These are phyloP conservation scores for Lates japonicus DNA, from an alignment of 2,797 vertebrate species.

Conservation along the genomic window DNA sequence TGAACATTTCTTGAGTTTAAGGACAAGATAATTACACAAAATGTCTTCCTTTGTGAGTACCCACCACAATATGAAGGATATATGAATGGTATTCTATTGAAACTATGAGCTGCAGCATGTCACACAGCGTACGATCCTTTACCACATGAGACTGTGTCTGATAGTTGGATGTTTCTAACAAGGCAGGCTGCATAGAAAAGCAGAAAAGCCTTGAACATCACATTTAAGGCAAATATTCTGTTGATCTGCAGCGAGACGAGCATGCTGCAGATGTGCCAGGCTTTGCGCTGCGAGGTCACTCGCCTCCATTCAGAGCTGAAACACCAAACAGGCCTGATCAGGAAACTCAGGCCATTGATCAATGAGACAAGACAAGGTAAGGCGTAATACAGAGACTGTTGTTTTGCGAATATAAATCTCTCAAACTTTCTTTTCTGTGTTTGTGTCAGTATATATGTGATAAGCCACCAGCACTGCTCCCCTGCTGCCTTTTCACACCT, in stretches of 20 bases:
- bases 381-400: not conserved
- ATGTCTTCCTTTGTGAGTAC: not conserved
- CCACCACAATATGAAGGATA: not conserved
- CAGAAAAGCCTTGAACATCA: not conserved
- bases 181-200: not conserved
- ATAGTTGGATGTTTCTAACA: conserved; percentile 11
- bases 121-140: not conserved
- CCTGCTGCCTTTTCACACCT: conserved; percentile 30
- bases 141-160: not conserved
- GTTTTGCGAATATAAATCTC: conserved; percentile 5
- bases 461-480: conserved; percentile 2
- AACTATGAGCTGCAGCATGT: not conserved
- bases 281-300: conserved; percentile 76
- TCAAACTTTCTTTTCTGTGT: conserved; percentile 14
- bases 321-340: conserved; percentile 81
- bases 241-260: conserved; percentile 67
- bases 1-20: not conserved
- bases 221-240: not conserved
- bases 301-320: conserved; percentile 76
- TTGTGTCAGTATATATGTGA: not conserved
- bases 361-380: conserved; percentile 79
- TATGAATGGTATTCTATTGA: not conserved
- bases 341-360: conserved; percentile 77
- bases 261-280: conserved; percentile 79
- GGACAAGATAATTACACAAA: not conserved